Base-by-base conservation (phyloP, 2,888 invertebrate genomes). In the Drosophila paramelanica region DNA sequence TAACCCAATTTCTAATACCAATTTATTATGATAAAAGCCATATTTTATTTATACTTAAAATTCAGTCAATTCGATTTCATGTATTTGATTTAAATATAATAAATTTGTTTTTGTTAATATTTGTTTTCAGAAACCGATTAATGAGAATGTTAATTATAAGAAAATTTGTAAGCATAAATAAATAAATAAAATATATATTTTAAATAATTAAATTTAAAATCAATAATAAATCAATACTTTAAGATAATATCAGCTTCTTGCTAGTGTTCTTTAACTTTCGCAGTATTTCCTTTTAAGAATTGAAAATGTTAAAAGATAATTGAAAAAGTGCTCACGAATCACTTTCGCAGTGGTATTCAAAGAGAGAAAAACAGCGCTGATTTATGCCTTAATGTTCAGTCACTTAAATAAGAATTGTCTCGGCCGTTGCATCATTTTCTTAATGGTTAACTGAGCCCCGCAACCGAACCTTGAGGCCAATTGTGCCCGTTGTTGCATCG, bases 401-500 rank as follows among this genome's bases (percentile, higher is more conserved):
- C 53, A 57, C 39, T 59, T 56, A 25, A 31, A 33, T 45, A 53
- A 62, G 57, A 50, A 49, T 38, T 41, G 38, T 36, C 43, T 46
- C 23, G 31, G n/a, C 27, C 31, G 51, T 59, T 73, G 50, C 67
- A 72, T 68, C 61, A 65, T 67, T 66, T 55, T 73, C 62, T 59
- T 73, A 83, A 68, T 77, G 70, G 62, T 39, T 42, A 55, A 36
- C 36, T 10, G 31, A 14, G 38, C 46, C 55, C 55, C 43, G 23
- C 41, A 41, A 41, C 1, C 72, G 73, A 79, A 69, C 72, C 83
- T 57, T 64, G 64, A 45, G 85, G 77, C 78, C 72, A 80, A 66
- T 82, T 85, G 17, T 70, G 67, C 62, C 51, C 47, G 55, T 49
- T 60, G 62, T 50, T 62, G 62, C 41, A n/a, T 41, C 55, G 41